Percentiles rank a stretch among this genome's conserved stretches.
phyloP scores from a whole-genome alignment of 2,888 invertebrate genomes.

The Drosophila sordidula region DNA sequence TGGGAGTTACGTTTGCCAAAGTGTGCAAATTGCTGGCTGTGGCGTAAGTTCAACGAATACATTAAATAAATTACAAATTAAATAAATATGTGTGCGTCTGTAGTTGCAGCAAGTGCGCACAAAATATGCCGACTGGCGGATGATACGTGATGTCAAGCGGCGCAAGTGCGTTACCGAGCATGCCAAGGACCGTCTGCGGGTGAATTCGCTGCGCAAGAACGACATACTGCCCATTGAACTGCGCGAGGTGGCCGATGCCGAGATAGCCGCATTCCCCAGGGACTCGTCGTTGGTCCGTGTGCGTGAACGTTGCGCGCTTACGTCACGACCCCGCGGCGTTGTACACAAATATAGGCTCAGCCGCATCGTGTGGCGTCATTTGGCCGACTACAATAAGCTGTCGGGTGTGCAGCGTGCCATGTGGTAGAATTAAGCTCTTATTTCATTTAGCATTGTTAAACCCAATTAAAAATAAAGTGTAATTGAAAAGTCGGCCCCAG shows the following conservation, averaged over 20 bases:
- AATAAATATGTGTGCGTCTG: neutral
- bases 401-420: constrained; percentile 97
- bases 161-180: constrained; percentile 90
- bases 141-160: constrained; percentile 94
- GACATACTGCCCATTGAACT: constrained; percentile 93
- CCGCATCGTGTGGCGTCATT: constrained; percentile 94
- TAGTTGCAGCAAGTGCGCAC: constrained; percentile 90
- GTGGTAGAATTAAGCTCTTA: constrained; percentile 87
- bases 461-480: constrained; percentile 16
- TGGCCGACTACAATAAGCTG: constrained; percentile 97
- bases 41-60: constrained; percentile 67
- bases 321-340: constrained; percentile 93
- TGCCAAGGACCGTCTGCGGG: constrained; percentile 91
- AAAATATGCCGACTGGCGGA: constrained; percentile 93
- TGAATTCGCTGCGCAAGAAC: constrained; percentile 94
- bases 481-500: constrained; percentile 17
- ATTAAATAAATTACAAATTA: neutral
- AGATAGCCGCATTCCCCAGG: constrained; percentile 91
- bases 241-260: constrained; percentile 91
- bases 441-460: constrained; percentile 43
- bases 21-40: constrained; percentile 77
- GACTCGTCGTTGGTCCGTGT: constrained; percentile 89
- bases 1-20: constrained; percentile 71
- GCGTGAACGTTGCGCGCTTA: constrained; percentile 93
- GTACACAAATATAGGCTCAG: constrained; percentile 94